A percentile compares a stretch with the other conserved stretches of the same genome.
Evolutionary conservation across 37 sponge, comb jelly and placozoan species (phyloP).

Genomic region (Cliona cf. orientalis): DNA sequence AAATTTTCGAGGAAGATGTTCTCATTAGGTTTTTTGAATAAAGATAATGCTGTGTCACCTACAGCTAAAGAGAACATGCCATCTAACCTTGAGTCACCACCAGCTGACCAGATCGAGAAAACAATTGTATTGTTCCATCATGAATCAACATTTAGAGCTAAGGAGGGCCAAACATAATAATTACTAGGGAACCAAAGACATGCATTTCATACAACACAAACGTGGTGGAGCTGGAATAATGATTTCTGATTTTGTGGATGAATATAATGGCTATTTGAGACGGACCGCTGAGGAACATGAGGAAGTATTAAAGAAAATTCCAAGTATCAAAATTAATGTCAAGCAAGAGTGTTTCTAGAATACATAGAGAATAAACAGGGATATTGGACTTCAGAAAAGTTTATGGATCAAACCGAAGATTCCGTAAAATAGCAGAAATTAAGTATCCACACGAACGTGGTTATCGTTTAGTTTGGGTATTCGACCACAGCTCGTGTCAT

Average conservation of each 20-base stretch:
- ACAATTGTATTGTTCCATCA: conserved; percentile 1
- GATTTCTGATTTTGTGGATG: conserved; percentile 14
- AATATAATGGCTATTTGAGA: conserved; percentile 15
- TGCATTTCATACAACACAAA: no score
- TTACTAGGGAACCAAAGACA: not conserved
- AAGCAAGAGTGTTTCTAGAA: conserved; percentile 11
- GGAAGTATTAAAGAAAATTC: not conserved
- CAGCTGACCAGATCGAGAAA: not conserved
- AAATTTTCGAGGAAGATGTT: conserved; percentile 15
- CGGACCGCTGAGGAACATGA: conserved; percentile 1
- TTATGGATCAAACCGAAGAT: conserved; percentile 29
- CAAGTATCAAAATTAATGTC: not conserved
- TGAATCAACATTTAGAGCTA: conserved; percentile 5
- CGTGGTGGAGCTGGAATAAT: not conserved
- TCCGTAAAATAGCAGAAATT: conserved; percentile 30
- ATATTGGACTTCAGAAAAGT: conserved; percentile 44
- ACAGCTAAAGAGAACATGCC: not conserved
- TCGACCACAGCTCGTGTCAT: conserved; percentile 47
- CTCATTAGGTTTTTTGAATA: conserved; percentile 17
- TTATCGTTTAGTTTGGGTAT: conserved; percentile 26
- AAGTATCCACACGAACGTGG: conserved; percentile 16
- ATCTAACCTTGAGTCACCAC: not conserved
- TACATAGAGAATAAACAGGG: conserved; percentile 22
- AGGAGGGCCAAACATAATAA: not conserved
- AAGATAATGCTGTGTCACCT: not conserved